Percentiles rank a stretch among this genome's conserved stretches.
Evolutionary conservation across 1,140 invertebrate species (phyloP).

Genomic region (Caenorhabditis briggsae): DNA sequence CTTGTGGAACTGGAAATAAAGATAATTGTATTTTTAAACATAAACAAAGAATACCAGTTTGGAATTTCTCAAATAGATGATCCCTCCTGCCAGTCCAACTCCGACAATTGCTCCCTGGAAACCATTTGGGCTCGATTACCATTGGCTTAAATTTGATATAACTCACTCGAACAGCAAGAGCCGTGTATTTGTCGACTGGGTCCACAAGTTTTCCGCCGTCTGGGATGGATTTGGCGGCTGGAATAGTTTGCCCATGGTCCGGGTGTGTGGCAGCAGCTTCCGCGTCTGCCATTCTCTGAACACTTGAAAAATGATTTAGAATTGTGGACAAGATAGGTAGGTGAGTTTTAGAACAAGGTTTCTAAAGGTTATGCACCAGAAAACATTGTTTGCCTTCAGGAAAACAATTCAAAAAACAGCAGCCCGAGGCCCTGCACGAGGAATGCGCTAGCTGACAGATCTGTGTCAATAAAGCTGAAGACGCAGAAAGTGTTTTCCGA

Average conservation of each 20-base stretch:
- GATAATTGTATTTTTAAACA: not conserved
- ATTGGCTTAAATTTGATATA: not conserved
- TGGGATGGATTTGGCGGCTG: constrained; percentile 9
- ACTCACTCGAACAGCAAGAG: constrained; percentile 66
- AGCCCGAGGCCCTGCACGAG: constrained; percentile 12
- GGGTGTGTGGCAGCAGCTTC: constrained; percentile 51
- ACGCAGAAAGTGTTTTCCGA: not conserved
- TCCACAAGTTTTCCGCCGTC: constrained; percentile 61
- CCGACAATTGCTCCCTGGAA: constrained; percentile 74
- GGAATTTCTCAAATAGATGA: constrained; percentile 71
- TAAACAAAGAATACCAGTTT: constrained; percentile 66
- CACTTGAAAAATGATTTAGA: not conserved
- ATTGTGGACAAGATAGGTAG: not conserved
- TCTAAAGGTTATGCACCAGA: not conserved
- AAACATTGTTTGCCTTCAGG: not conserved
- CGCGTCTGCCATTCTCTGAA: constrained; percentile 41
- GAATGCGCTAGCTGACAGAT: not conserved
- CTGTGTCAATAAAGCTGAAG: not conserved
- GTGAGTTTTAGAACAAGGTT: not conserved
- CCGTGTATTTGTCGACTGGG: constrained; percentile 67
- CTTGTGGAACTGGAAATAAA: constrained; percentile 69
- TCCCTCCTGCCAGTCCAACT: constrained; percentile 68
- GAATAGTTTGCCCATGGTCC: constrained; percentile 48
- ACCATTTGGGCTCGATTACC: not conserved
- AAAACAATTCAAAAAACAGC: constrained; percentile 44